Evolutionary conservation across 2,113 vertebrate genomes (phyloP).

Genomic region (Ascaphus truei): DNA sequence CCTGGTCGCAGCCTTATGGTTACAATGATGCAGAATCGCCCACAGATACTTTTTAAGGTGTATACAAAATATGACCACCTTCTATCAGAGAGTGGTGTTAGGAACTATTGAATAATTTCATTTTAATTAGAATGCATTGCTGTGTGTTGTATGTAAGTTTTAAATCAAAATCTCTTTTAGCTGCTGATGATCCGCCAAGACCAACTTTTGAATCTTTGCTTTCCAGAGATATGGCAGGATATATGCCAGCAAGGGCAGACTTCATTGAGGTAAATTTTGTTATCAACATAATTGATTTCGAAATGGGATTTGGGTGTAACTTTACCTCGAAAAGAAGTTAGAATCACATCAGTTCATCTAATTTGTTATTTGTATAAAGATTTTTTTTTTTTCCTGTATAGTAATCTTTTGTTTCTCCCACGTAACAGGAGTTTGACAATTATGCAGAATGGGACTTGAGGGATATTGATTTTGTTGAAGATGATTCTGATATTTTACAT

Average conservation of each 20-base stretch:
- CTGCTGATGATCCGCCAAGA: slow-evolving; percentile 88
- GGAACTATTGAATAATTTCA: too few relatives aligned
- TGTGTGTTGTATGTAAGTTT: too few relatives aligned
- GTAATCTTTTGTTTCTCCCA: neutral
- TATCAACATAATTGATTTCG: neutral
- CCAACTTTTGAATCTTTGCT: slow-evolving; percentile 91
- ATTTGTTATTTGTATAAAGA: neutral
- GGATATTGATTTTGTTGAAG: slow-evolving; percentile 98
- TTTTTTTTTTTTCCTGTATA: slow-evolving; percentile 10
- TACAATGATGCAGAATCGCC: too few relatives aligned
- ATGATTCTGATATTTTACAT: slow-evolving; percentile 93
- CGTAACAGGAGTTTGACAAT: slow-evolving; percentile 93
- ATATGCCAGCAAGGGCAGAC: slow-evolving; percentile 97
- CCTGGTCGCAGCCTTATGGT: too few relatives aligned
- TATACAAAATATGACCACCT: too few relatives aligned
- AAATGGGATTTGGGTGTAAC: neutral
- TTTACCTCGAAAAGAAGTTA: neutral
- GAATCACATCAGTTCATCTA: too few relatives aligned
- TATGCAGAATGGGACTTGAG: slow-evolving; percentile 98
- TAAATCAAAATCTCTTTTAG: slow-evolving; percentile 63
- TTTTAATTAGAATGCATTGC: too few relatives aligned
- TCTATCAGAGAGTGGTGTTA: too few relatives aligned
- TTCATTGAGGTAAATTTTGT: slow-evolving; percentile 84
- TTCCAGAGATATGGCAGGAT: slow-evolving; percentile 96
- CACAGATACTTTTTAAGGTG: too few relatives aligned